Base-by-base conservation (phyloP, 2,888 invertebrate genomes). In the Megaustenia siamemsis region DNA sequence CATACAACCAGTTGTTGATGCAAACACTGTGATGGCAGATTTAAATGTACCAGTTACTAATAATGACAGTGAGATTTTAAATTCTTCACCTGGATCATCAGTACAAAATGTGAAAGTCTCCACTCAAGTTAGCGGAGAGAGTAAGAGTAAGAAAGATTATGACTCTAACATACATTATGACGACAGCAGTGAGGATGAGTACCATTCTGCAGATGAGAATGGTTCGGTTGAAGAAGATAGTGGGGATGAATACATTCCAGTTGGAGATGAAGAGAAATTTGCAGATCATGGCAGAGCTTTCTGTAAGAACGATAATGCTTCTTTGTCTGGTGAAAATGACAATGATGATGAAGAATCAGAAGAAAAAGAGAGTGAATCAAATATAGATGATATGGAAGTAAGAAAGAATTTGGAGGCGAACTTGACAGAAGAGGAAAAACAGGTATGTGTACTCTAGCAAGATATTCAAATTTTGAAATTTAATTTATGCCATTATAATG, bases 341-440 rank as follows among this genome's bases (percentile, higher is more conserved):
- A n/a, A 5, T 8, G 45, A 15, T 49, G 49, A 68, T 10, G 21
- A 66, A 68, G 82, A 82, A 32, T 18, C 38, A 32, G 76, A 77
- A n/a, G 77, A 83, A 28, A 60, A 82, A 69, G 63, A 75, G 18
- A 56, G 24, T n/a, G 77, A 83, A 68, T 15, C 35, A 38, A 66
- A 68, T 68, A 60, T 53, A 15, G 83, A 83, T 68, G 83, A 76
- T 21, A 38, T 77, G 40, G 83, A 76, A 77, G 21, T 56, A 18
- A 75, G 83, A 68, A 83, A 40, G 28, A 83, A 79, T 53, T 43
- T 68, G 66, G 86, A 87, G 53, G 83, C 84, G 45, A 18, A 56
- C 4, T 63, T 84, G 43, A 83, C 84, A 45, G 87, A 84, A 60
- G 84, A 86, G 60, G 87, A 87, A 63, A 76, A 40, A 68, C 71